These are phyloP conservation scores for Melitaea cinxia DNA, from an alignment of 1,140 invertebrate species.

Conservation along the genomic window DNA sequence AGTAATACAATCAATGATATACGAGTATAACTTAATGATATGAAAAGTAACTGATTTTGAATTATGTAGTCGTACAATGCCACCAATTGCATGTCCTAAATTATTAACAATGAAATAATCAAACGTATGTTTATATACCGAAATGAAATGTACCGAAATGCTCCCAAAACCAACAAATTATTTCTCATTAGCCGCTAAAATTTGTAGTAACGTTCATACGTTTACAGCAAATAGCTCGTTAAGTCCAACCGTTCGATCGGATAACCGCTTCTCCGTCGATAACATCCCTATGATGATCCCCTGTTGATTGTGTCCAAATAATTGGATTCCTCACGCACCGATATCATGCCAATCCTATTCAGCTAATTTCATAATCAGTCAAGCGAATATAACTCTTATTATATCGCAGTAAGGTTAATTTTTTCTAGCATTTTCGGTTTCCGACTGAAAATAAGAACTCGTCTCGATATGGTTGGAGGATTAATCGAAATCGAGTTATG, in stretches of 20 bases:
- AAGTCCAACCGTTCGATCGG: slow-evolving; percentile 28
- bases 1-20: no score
- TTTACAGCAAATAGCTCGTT: slow-evolving; percentile 34
- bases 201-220: slow-evolving; percentile 1
- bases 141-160: not conserved
- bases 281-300: slow-evolving; percentile 44
- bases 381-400: slow-evolving; percentile 17
- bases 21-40: no score
- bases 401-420: not conserved
- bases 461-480: slow-evolving; percentile 35
- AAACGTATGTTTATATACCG: not conserved
- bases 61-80: no score
- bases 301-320: slow-evolving; percentile 52
- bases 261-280: slow-evolving; percentile 37
- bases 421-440: slow-evolving; percentile 11
- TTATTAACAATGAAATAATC: not conserved
- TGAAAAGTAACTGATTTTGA: no score
- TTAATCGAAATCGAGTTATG: slow-evolving; percentile 48
- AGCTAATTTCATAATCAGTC: slow-evolving; percentile 11
- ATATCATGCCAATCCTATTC: slow-evolving; percentile 27
- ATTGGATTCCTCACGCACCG: slow-evolving; percentile 49
- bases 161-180: slow-evolving; percentile 5
- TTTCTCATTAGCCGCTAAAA: slow-evolving; percentile 13
- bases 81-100: no score
- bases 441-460: slow-evolving; percentile 8